Conservation (phyloP, 2,113 vertebrate species). For the Colistium nudipinnis region DNA sequence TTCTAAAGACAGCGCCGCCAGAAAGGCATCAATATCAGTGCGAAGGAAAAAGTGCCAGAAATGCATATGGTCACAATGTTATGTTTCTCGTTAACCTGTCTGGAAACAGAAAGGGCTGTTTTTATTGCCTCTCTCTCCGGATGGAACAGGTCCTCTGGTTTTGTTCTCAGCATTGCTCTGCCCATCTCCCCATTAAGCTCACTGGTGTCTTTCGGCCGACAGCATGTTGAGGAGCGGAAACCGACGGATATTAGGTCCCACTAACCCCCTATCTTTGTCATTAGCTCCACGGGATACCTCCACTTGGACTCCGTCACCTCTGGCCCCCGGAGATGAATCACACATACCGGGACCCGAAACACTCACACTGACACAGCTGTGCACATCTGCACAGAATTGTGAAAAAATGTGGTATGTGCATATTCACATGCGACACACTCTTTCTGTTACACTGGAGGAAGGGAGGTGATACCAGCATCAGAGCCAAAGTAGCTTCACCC, state of each 20-base stretch:
- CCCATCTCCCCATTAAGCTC: conserved; percentile 43
- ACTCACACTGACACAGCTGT: not conserved
- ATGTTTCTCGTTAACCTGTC: not conserved
- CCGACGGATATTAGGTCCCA: conserved; percentile 60
- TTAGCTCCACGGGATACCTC: conserved; percentile 59
- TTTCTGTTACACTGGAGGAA: not conserved
- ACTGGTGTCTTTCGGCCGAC: conserved; percentile 38
- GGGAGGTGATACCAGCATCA: conserved; percentile 14
- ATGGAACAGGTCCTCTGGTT: conserved; percentile 1
- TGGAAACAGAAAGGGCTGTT: not conserved
- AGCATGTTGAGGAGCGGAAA: conserved; percentile 29
- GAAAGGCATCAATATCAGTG: not conserved
- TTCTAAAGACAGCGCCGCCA: not conserved
- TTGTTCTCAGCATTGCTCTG: conserved; percentile 6
- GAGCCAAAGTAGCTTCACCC: conserved; percentile 8
- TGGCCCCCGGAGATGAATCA: conserved; percentile 60
- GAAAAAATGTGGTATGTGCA: not conserved
- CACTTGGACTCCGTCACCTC: conserved; percentile 56
- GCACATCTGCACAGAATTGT: not conserved
- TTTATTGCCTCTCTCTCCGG: not conserved
- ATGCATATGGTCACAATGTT: not conserved
- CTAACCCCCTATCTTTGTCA: conserved; percentile 50
- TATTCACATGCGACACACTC: not conserved
- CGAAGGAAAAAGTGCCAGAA: not conserved
- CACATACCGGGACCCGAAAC: conserved; percentile 21